Base-by-base conservation (phyloP, 2,888 invertebrate species). In the Eumerus sabulonum region DNA sequence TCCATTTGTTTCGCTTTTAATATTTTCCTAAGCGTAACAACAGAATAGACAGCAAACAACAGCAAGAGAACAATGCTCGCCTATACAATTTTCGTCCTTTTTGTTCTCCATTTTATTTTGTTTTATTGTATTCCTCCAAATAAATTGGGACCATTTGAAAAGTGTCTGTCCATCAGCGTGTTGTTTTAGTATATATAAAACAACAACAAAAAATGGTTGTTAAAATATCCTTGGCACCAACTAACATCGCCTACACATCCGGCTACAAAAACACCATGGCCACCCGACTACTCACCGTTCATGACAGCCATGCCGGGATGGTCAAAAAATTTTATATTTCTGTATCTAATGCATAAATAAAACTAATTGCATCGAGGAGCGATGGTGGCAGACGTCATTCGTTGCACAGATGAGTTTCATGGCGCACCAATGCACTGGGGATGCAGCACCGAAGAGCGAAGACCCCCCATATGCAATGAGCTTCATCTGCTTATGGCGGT, bases 331-430 rank as follows among this genome's bases (percentile, higher is more conserved):
- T 79, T 73, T 77, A 79, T 79, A 79, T 79, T 74, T 79, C 35
- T 79, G 79, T 74, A 79, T 79, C 74, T 79, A 79, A 79, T 79
- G 79, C 79, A 79, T 79, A 79, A 79, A 79, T 79, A 79, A 79
- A 79, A 79, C 74, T 79, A 79, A 79, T 79, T 79, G 79, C 79
- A 79, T 64, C 48, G 74, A 53, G 74, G 42, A 68, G 54, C 14
- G 70, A 42, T 79, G 77, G 68, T 70, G 63, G 40, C 50, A 44
- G 51, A 16, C 36, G 48, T 73, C 63, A 42, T 62, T 53, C 51
- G 17, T 12, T 54, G 57, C 51, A 72, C 59, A 57, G 59, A 77
- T 77, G 54, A 27, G 27, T 27, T 27, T 7, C 27, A 27, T 27
- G 27, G 27, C 27, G 7, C 74, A 60, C 60, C 53, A 36, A 57